Percentiles rank a stretch among this genome's conserved stretches.
Evolutionary conservation across 2,113 vertebrate genomes (phyloP).

Genomic region (Arizona elegans): DNA sequence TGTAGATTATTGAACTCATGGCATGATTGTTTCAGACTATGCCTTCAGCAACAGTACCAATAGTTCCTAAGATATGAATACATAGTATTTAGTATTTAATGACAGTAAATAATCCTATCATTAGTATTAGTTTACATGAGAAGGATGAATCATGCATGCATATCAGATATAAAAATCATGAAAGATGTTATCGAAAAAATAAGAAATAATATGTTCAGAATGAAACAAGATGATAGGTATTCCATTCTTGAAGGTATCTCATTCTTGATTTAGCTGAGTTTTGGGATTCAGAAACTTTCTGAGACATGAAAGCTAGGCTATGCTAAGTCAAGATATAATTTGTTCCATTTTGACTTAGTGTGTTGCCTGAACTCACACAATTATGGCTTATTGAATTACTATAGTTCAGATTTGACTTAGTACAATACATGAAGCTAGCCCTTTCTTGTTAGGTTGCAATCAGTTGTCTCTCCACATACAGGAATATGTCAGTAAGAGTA

Average conservation of each 20-base stretch:
- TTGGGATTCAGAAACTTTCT: neutral
- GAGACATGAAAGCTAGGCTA: neutral
- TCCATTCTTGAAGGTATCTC: neutral
- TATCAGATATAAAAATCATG: neutral
- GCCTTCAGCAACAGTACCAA: neutral
- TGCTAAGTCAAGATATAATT: neutral
- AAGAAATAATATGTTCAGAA: neutral
- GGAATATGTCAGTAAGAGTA: neutral
- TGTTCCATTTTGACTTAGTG: neutral
- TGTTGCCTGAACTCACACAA: neutral
- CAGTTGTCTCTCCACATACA: neutral
- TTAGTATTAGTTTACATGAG: neutral
- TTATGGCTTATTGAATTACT: neutral
- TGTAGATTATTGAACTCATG: neutral
- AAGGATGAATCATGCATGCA: neutral
- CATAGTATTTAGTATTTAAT: neutral
- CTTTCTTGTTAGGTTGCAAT: neutral
- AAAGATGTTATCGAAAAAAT: neutral
- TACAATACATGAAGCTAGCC: neutral
- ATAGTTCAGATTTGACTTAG: neutral
- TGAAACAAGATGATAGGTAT: neutral
- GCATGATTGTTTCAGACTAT: neutral
- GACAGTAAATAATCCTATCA: too few relatives aligned
- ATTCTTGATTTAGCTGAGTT: neutral
- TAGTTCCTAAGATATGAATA: neutral